Evolutionary conservation across 2,113 vertebrate species (phyloP).

Genomic region (Pyxicephalus adspersus): DNA sequence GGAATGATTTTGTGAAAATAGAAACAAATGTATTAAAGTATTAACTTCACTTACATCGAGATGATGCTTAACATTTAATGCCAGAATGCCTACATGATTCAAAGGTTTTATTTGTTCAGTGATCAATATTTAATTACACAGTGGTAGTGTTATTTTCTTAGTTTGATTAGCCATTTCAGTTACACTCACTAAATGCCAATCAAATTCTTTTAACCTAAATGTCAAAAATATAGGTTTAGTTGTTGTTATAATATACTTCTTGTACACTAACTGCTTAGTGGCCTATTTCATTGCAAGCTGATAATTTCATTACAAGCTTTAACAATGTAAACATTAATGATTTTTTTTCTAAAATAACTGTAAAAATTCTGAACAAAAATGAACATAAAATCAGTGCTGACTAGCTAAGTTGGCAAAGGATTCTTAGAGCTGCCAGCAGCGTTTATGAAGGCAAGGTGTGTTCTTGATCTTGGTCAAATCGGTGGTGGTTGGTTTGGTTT

Average conservation of each 20-base stretch:
- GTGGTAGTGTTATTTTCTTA: neutral
- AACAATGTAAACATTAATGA: neutral
- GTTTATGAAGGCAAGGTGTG: too few species aligned
- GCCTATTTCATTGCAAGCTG: neutral
- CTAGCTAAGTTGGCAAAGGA: too few species aligned
- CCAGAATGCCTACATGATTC: too few species aligned
- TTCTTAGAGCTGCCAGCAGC: too few species aligned
- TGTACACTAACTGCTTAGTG: neutral
- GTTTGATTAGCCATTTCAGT: neutral
- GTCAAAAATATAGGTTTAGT: neutral
- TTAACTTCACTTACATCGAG: too few species aligned
- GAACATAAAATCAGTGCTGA: too few species aligned
- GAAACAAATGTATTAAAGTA: too few species aligned
- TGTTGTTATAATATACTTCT: neutral
- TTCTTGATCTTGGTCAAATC: too few species aligned
- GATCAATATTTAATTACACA: constrained; percentile 25
- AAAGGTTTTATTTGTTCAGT: neutral
- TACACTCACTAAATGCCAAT: neutral
- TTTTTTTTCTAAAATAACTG: neutral
- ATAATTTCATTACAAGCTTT: neutral
- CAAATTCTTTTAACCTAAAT: constrained; percentile 19
- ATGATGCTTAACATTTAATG: too few species aligned
- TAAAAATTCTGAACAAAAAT: neutral
- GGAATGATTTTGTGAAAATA: too few species aligned
- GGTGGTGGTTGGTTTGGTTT: too few species aligned